Evolutionary conservation across 1,140 invertebrate species (phyloP).

Genomic region (Intoshia linei): DNA sequence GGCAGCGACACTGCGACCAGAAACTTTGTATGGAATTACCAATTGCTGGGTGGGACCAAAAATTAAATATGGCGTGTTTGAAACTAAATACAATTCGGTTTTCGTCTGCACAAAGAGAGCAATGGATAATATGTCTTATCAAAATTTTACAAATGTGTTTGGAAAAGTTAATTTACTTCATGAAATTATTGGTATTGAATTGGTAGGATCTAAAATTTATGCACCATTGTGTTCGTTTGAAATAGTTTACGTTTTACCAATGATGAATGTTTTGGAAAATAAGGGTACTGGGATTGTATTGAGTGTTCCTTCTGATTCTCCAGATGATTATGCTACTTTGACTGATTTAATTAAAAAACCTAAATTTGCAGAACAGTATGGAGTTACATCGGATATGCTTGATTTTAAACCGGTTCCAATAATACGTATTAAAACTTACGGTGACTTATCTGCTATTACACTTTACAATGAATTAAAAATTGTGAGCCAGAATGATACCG

Average conservation of each 20-base stretch:
- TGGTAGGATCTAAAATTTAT: no score
- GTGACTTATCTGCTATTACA: conserved; percentile 44
- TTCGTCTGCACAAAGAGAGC: conserved; percentile 54
- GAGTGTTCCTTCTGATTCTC: conserved; percentile 84
- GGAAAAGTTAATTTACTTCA: conserved; percentile 27
- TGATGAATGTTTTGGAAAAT: conserved; percentile 85
- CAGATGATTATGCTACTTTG: conserved; percentile 81
- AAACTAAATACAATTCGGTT: conserved; percentile 32
- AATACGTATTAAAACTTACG: conserved; percentile 56
- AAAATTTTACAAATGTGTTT: conserved; percentile 27
- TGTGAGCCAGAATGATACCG: conserved; percentile 76
- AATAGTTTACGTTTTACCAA: conserved; percentile 63
- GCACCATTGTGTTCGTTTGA: conserved; percentile 48
- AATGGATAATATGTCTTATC: conserved; percentile 73
- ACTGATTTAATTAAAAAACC: conserved; percentile 76
- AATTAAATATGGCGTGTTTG: conserved; percentile 56
- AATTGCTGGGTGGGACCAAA: conserved; percentile 91
- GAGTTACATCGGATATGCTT: not conserved
- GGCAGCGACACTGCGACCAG: conserved; percentile 76
- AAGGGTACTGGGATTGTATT: conserved; percentile 89
- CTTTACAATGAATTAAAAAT: conserved; percentile 64
- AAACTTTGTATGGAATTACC: conserved; percentile 99
- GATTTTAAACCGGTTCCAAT: conserved; percentile 37
- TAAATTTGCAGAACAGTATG: no score
- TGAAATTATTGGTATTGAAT: conserved; percentile 36